Evolutionary conservation across 2,888 invertebrate species (phyloP).

Genomic region (Plebejus melissa): DNA sequence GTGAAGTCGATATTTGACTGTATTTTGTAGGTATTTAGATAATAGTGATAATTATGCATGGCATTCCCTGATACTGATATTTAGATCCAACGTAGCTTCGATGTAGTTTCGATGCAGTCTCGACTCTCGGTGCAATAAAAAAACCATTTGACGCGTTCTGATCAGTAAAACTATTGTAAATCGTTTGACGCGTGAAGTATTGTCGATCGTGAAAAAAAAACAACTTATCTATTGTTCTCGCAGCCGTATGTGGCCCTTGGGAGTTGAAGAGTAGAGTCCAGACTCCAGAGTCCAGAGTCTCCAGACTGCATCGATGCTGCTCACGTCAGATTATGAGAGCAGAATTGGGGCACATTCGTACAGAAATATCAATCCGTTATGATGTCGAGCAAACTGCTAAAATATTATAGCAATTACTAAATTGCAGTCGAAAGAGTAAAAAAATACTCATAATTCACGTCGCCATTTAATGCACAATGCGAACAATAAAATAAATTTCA

Average conservation of each 20-base stretch:
- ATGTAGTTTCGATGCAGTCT: not conserved
- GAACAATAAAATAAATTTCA: constrained; percentile 14
- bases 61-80: too few species aligned
- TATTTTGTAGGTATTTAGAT: not conserved
- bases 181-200: too few species aligned
- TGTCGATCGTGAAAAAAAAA: too few species aligned
- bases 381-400: not conserved
- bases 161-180: too few species aligned
- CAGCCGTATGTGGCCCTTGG: too few species aligned
- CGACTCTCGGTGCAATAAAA: not conserved
- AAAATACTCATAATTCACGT: constrained; percentile 3
- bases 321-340: not conserved
- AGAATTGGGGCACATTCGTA: not conserved
- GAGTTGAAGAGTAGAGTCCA: too few species aligned
- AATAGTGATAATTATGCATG: not conserved
- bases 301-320: too few species aligned
- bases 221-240: too few species aligned
- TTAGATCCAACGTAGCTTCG: too few species aligned
- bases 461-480: constrained; percentile 9
- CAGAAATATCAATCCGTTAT: not conserved
- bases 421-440: not conserved
- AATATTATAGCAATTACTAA: constrained; percentile 17
- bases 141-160: too few species aligned
- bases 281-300: too few species aligned
- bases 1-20: not conserved